Conservation (phyloP, 1,140 invertebrate genomes). For the Papilio machaon region DNA sequence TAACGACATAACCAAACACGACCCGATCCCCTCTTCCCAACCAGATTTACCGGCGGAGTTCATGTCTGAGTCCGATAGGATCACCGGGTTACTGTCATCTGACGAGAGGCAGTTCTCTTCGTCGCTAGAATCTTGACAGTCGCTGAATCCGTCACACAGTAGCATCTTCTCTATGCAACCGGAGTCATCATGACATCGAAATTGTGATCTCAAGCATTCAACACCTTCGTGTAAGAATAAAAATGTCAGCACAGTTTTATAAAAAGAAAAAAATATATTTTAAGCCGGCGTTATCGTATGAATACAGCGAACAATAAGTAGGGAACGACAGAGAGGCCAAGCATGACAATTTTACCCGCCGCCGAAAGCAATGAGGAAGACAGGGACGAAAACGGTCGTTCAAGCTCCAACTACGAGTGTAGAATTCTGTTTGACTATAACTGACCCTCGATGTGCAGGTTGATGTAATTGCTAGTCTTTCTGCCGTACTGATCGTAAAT, state of each 20-base stretch:
- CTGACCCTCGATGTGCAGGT: constrained; percentile 88
- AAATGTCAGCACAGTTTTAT: constrained; percentile 38
- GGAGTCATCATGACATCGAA: constrained; percentile 85
- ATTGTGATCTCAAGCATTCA: constrained; percentile 79
- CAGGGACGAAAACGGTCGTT: constrained; percentile 38
- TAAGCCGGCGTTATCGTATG: neutral
- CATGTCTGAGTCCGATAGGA: constrained; percentile 45
- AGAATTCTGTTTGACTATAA: constrained; percentile 60
- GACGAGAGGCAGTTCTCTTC: constrained; percentile 84
- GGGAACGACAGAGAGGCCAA: constrained; percentile 42
- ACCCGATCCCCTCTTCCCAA: constrained; percentile 44
- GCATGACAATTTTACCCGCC: constrained; percentile 56
- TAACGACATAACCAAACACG: constrained; percentile 48
- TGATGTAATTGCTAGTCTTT: constrained; percentile 84
- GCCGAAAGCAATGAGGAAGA: constrained; percentile 43
- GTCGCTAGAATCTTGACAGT: constrained; percentile 88
- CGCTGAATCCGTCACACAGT: constrained; percentile 86
- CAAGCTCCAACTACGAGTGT: constrained; percentile 53
- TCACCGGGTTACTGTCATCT: constrained; percentile 54
- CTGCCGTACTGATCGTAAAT: constrained; percentile 79
- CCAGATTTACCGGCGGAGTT: constrained; percentile 60
- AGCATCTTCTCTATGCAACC: constrained; percentile 77
- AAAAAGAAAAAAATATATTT: neutral
- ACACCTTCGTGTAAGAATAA: constrained; percentile 64
- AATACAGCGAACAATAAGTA: constrained; percentile 34